Evolutionary conservation across 2,113 vertebrate genomes (phyloP).

Genomic region (Triplophysa siluroides): DNA sequence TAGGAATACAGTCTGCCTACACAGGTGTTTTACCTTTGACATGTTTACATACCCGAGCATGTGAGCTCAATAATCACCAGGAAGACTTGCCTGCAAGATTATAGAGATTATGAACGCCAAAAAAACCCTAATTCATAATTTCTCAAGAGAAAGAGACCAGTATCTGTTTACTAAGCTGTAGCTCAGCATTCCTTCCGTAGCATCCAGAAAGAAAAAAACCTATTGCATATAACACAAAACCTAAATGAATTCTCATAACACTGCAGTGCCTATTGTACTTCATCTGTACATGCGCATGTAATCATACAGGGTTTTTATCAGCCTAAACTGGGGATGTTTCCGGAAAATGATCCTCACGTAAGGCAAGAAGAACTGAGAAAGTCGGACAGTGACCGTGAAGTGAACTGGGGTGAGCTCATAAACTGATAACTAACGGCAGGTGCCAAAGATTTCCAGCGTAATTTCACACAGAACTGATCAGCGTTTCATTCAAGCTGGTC

Average conservation of each 20-base stretch:
- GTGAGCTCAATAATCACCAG: background rate
- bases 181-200: too few species aligned
- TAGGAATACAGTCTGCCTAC: too few species aligned
- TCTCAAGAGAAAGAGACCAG: background rate
- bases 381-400: background rate
- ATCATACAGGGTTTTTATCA: too few species aligned
- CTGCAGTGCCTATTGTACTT: background rate
- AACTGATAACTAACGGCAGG: conserved; percentile 10
- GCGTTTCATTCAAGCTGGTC: conserved; percentile 4
- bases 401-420: background rate
- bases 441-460: conserved; percentile 1
- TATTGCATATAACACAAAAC: background rate
- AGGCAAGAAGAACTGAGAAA: background rate
- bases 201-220: background rate
- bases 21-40: background rate
- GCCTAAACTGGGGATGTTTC: background rate
- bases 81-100: background rate
- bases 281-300: too few species aligned
- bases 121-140: background rate
- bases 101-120: too few species aligned
- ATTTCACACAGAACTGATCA: background rate
- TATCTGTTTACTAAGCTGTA: background rate
- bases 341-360: background rate
- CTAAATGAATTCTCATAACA: background rate
- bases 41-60: background rate